Conservation (phyloP, 2,113 vertebrate genomes). For the Plestiodon gilberti region DNA sequence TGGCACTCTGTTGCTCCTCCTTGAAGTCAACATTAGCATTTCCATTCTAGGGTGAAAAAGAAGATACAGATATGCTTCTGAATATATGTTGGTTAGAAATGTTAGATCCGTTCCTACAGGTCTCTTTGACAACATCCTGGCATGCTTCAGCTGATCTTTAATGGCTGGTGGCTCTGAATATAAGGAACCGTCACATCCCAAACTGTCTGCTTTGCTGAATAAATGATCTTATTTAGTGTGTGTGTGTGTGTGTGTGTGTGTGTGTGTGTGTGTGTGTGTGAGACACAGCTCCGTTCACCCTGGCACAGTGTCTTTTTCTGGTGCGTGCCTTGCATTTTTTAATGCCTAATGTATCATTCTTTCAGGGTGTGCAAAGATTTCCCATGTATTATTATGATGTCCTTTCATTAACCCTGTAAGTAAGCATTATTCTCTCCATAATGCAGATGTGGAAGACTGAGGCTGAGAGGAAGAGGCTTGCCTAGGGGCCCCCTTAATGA, state of each 20-base stretch:
- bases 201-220: not conserved
- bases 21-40: not conserved
- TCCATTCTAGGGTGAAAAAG: conserved; percentile 5
- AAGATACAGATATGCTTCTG: not conserved
- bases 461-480: too few species aligned
- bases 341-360: too few species aligned
- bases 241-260: too few species aligned
- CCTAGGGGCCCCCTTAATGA: too few species aligned
- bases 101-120: not conserved
- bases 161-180: not conserved
- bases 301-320: too few species aligned
- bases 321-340: too few species aligned
- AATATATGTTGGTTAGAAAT: not conserved
- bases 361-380: too few species aligned
- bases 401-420: too few species aligned
- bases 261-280: too few species aligned
- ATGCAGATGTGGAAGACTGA: too few species aligned
- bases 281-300: too few species aligned
- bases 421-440: not conserved
- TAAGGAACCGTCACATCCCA: not conserved
- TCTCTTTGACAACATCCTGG: not conserved
- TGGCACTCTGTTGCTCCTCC: not conserved
- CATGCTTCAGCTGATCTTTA: not conserved
- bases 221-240: not conserved
- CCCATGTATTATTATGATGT: too few species aligned